phyloP scores from a whole-genome alignment of 1,140 invertebrate genomes.

The Aporrectodea caliginosa region DNA sequence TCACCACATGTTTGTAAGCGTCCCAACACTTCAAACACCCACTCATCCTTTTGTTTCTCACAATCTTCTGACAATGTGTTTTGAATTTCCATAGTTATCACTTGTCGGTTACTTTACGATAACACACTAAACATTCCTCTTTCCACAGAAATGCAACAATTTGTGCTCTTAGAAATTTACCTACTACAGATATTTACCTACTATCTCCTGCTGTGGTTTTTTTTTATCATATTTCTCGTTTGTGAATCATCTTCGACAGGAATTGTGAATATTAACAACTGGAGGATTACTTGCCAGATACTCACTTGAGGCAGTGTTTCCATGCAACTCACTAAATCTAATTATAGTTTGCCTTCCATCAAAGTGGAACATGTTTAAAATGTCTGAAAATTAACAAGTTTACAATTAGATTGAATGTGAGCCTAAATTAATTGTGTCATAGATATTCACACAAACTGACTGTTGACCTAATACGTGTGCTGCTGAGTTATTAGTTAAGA shows the following conservation, averaged over 20 bases:
- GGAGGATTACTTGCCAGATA: neutral
- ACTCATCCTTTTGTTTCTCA: neutral
- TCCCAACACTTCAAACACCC: neutral
- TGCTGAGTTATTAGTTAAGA: too few species aligned
- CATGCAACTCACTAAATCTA: too few species aligned
- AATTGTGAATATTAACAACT: neutral
- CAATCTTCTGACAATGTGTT: neutral
- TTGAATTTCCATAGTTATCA: neutral
- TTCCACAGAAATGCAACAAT: neutral
- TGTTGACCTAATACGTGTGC: too few species aligned
- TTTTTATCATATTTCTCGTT: neutral
- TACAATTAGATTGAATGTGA: too few species aligned
- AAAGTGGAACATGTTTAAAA: too few species aligned
- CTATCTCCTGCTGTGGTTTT: neutral
- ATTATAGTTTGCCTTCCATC: too few species aligned
- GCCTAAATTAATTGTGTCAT: too few species aligned
- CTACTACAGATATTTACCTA: too few species aligned
- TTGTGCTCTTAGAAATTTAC: neutral
- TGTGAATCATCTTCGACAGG: constrained; percentile 13
- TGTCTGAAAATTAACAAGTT: too few species aligned
- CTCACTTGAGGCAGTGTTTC: constrained; percentile 30
- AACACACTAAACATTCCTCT: neutral
- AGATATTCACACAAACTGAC: too few species aligned
- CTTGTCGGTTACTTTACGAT: neutral
- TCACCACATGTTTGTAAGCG: neutral